A percentile compares a stretch with the other conserved stretches of the same genome.
Evolutionary conservation across 35 echinoderm and acorn worm species (phyloP).

Genomic region (Apostichopus californicus): DNA sequence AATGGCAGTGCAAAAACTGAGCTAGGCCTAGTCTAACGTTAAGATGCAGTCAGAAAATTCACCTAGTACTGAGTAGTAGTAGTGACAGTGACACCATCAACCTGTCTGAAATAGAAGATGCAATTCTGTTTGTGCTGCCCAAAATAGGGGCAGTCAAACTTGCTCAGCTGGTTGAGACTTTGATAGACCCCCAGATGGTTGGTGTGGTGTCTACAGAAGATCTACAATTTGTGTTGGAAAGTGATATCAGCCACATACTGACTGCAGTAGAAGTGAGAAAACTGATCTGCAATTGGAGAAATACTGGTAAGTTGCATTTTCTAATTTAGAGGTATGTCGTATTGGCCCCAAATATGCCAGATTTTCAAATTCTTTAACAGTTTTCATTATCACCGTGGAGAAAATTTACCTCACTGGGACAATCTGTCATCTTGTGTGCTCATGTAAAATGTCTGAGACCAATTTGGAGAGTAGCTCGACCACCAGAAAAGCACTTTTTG

Average conservation of each 20-base stretch:
- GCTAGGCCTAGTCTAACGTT: too few relatives aligned
- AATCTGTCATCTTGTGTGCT: too few relatives aligned
- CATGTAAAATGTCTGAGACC: too few relatives aligned
- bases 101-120: conserved; percentile 1
- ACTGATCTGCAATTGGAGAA: neutral
- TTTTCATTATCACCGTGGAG: neutral
- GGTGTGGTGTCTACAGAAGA: neutral
- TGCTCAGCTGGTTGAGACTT: too few relatives aligned
- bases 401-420: neutral
- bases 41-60: neutral
- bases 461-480: neutral
- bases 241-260: conserved; percentile 10
- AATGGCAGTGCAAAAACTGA: too few relatives aligned
- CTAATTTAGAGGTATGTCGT: neutral
- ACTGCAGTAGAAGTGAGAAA: neutral
- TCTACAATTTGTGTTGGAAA: conserved; percentile 5
- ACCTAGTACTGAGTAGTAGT: neutral
- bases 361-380: neutral
- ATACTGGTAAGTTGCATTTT: neutral
- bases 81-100: neutral
- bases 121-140: neutral
- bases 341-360: too few relatives aligned
- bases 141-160: too few relatives aligned
- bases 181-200: too few relatives aligned
- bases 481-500: neutral